These are phyloP conservation scores for Goniozus legneri DNA, from an alignment of 1,140 invertebrate species.

Conservation along the genomic window DNA sequence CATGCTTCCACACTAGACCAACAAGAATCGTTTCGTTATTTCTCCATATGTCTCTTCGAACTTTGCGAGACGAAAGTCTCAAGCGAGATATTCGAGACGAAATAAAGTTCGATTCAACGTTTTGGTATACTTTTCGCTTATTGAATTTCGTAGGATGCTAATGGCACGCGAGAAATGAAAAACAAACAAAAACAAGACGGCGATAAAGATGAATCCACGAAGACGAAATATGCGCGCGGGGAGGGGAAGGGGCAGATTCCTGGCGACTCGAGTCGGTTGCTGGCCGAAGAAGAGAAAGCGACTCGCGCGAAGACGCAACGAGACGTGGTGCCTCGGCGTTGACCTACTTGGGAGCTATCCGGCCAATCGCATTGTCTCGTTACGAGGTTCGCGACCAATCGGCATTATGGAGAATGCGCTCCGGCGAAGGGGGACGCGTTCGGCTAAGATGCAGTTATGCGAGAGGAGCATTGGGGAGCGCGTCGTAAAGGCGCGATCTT, in stretches of 20 bases:
- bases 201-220: constrained; percentile 6
- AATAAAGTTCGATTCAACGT: no score
- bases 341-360: constrained; percentile 39
- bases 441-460: constrained; percentile 6
- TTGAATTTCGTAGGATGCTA: no score
- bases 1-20: constrained; percentile 80
- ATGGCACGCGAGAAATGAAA: background rate
- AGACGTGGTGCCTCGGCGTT: constrained; percentile 32
- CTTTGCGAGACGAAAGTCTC: background rate
- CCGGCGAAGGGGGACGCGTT: background rate
- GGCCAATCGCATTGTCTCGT: constrained; percentile 32
- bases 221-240: constrained; percentile 4
- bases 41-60: no score
- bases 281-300: constrained; percentile 43
- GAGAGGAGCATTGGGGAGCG: no score
- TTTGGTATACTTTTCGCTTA: no score
- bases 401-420: background rate
- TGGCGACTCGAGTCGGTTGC: constrained; percentile 25
- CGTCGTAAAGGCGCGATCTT: no score
- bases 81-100: constrained; percentile 4
- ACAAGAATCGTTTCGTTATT: no score
- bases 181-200: background rate
- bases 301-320: constrained; percentile 28
- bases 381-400: constrained; percentile 24
- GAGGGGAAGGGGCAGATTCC: constrained; percentile 14